phyloP scores from a whole-genome alignment of 2,113 vertebrate genomes.

The Micronisus gabar region DNA sequence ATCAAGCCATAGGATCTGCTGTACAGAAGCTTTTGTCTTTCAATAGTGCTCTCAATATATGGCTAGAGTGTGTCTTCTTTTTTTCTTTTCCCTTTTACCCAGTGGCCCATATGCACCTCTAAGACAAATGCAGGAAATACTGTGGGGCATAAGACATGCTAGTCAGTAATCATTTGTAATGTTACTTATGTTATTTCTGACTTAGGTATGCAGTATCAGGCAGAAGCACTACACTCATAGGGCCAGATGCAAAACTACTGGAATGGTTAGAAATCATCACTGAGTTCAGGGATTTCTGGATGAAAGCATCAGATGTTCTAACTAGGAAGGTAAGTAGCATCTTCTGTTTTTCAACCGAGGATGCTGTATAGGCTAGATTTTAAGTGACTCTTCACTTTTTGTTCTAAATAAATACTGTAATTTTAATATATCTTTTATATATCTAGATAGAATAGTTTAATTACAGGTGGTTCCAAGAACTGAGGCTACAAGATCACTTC shows the following conservation, averaged over 20 bases:
- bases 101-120: neutral
- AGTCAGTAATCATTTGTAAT: neutral
- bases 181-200: neutral
- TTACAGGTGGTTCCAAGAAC: neutral
- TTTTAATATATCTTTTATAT: neutral
- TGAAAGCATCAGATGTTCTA: neutral
- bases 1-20: neutral
- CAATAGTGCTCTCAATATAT: neutral
- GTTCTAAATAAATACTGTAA: neutral
- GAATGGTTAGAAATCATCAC: neutral
- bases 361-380: neutral
- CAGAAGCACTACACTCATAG: neutral
- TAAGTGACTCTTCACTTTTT: neutral
- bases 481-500: neutral
- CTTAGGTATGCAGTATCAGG: neutral
- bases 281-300: neutral
- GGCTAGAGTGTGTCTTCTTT: neutral
- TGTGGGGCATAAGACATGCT: neutral
- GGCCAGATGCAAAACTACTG: neutral
- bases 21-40: neutral
- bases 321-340: neutral
- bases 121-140: neutral
- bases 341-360: neutral
- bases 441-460: neutral
- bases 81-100: neutral